A percentile compares a stretch with the other conserved stretches of the same genome.
Conservation (phyloP, 2,113 vertebrate genomes). For the Nothoprocta perdicaria region DNA sequence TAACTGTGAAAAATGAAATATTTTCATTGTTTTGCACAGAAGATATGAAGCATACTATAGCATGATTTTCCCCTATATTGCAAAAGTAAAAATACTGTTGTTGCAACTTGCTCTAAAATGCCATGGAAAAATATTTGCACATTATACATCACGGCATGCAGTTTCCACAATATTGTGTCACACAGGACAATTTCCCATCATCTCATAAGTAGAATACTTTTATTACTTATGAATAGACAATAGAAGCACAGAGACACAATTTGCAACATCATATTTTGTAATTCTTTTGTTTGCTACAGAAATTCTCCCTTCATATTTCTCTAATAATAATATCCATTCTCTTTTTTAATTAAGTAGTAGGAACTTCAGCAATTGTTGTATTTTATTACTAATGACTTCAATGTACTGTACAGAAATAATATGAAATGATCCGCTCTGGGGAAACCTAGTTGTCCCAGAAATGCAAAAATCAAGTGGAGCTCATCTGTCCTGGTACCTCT, state of each 20-base stretch:
- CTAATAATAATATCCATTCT: not conserved
- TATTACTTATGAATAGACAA: not conserved
- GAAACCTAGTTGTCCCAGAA: not conserved
- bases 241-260: not conserved
- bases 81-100: not conserved
- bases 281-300: not conserved
- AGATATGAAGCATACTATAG: not conserved
- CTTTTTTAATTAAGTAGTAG: not conserved
- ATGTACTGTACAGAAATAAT: not conserved
- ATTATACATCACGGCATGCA: not conserved
- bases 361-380: not conserved
- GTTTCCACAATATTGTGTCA: not conserved
- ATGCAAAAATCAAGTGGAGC: not conserved
- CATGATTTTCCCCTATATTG: not conserved
- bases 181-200: not conserved
- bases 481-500: not conserved
- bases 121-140: not conserved
- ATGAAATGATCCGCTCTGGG: not conserved
- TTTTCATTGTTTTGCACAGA: not conserved
- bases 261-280: not conserved
- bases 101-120: not conserved
- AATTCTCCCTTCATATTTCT: not conserved
- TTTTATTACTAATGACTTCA: not conserved
- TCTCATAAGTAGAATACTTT: not conserved
- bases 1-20: not conserved